These are phyloP conservation scores for Drosophila sp. DNA, from an alignment of 1,140 invertebrate genomes.

Conservation along the genomic window DNA sequence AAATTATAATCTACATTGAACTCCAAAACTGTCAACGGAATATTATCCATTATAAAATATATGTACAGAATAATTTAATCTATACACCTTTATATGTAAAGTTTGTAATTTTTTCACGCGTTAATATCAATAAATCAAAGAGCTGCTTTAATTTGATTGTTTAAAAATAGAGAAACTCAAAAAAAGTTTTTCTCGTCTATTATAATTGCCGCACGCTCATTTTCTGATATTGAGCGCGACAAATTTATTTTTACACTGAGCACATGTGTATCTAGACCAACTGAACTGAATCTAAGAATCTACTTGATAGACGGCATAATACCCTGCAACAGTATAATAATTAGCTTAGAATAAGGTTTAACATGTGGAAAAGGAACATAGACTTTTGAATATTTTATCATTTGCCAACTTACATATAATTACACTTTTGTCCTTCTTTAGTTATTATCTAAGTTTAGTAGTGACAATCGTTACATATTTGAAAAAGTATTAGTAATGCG, in stretches of 20 bases:
- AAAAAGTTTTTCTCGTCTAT: conserved; percentile 5
- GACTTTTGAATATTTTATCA: too few relatives aligned
- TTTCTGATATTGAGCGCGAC: conserved; percentile 23
- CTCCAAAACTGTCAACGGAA: conserved; percentile 80
- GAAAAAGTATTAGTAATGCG: background rate
- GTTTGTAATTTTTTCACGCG: background rate
- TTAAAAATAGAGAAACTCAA: conserved; percentile 4
- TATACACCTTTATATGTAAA: background rate
- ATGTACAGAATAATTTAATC: background rate
- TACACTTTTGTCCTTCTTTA: too few relatives aligned
- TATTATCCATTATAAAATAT: conserved; percentile 58
- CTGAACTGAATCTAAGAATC: background rate
- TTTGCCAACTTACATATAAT: too few relatives aligned
- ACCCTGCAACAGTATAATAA: background rate
- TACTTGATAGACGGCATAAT: background rate
- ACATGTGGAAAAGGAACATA: too few relatives aligned
- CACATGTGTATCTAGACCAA: conserved; percentile 8
- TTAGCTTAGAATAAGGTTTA: too few relatives aligned
- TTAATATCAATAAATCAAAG: conserved; percentile 5
- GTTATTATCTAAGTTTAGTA: too few relatives aligned
- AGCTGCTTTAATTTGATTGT: background rate
- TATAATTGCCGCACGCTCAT: conserved; percentile 14
- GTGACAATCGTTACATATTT: background rate
- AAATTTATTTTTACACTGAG: conserved; percentile 32
- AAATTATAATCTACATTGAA: conserved; percentile 48